These are phyloP conservation scores for Sternarchorhynchus goeldii DNA, from an alignment of 2,797 vertebrate genomes.

Conservation along the genomic window DNA sequence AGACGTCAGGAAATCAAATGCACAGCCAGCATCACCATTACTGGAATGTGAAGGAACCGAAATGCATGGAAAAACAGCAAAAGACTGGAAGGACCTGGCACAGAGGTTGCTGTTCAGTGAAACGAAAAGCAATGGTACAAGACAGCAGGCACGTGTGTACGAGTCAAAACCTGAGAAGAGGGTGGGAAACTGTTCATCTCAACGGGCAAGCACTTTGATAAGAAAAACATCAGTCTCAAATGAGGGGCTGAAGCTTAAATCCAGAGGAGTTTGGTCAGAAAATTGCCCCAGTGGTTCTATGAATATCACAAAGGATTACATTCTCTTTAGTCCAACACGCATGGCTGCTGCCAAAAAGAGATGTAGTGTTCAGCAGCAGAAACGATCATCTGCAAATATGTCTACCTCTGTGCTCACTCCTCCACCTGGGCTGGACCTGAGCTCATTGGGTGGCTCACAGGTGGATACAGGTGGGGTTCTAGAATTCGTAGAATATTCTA, in stretches of 20 bases:
- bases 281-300: conserved; percentile 29
- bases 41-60: conserved; percentile 17
- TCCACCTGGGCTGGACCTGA: conserved; percentile 80
- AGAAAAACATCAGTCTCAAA: conserved; percentile 43
- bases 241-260: conserved; percentile 18
- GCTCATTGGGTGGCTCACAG: conserved; percentile 60
- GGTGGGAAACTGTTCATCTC: conserved; percentile 39
- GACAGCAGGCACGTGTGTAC: background rate
- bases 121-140: conserved; percentile 57
- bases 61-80: conserved; percentile 36
- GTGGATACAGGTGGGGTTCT: conserved; percentile 62
- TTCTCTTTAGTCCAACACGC: conserved; percentile 77
- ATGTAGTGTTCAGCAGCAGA: conserved; percentile 53
- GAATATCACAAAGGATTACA: conserved; percentile 68
- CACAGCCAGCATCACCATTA: conserved; percentile 34
- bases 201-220: conserved; percentile 42
- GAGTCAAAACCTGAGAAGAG: background rate
- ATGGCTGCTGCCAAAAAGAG: conserved; percentile 58
- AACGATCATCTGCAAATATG: conserved; percentile 57
- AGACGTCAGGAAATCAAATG: conserved; percentile 31
- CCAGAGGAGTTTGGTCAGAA: conserved; percentile 24
- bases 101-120: conserved; percentile 76
- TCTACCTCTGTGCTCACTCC: conserved; percentile 80
- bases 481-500: background rate
- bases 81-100: conserved; percentile 70